Conservation (phyloP, 53 echinoderm and acorn worm genomes). For the Astropecten irregularis region DNA sequence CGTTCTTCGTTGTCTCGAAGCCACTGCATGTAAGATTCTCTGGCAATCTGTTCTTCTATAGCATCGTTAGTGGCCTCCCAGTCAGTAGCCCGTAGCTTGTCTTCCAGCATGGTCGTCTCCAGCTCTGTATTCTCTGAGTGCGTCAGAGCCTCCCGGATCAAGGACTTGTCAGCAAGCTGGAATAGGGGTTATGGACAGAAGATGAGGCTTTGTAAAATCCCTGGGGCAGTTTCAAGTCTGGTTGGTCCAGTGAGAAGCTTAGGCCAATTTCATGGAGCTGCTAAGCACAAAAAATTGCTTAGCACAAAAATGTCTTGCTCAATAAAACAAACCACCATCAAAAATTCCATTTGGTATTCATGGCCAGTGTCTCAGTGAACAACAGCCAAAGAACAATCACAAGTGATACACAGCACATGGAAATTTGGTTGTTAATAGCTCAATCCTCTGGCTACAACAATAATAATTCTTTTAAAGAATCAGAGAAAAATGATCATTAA, state of each 20-base stretch:
- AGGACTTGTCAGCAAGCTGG: constrained; percentile 88
- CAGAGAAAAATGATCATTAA: too few relatives aligned
- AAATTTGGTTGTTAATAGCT: too few relatives aligned
- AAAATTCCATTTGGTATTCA: too few relatives aligned
- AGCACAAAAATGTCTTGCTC: too few relatives aligned
- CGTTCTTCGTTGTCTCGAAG: constrained; percentile 92
- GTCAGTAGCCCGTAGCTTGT: constrained; percentile 92
- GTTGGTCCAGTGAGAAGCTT: neutral
- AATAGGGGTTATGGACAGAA: too few relatives aligned
- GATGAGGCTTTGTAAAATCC: neutral
- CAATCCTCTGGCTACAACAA: neutral
- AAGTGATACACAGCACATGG: too few relatives aligned
- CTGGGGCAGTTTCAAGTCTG: neutral
- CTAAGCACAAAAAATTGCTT: too few relatives aligned
- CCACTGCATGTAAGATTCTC: constrained; percentile 97
- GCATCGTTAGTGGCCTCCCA: constrained; percentile 99
- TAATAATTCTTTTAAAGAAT: too few relatives aligned
- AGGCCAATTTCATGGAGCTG: too few relatives aligned
- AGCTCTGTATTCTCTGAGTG: constrained; percentile 86
- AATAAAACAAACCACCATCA: too few relatives aligned
- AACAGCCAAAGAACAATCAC: too few relatives aligned
- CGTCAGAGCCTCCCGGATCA: constrained; percentile 81
- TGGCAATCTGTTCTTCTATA: constrained; percentile 89
- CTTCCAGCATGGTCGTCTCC: constrained; percentile 93
- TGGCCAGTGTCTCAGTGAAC: too few relatives aligned